A percentile compares a stretch with the other conserved stretches of the same genome.
Conservation (phyloP, 1,140 invertebrate genomes). For the Frieseomelitta varia region DNA sequence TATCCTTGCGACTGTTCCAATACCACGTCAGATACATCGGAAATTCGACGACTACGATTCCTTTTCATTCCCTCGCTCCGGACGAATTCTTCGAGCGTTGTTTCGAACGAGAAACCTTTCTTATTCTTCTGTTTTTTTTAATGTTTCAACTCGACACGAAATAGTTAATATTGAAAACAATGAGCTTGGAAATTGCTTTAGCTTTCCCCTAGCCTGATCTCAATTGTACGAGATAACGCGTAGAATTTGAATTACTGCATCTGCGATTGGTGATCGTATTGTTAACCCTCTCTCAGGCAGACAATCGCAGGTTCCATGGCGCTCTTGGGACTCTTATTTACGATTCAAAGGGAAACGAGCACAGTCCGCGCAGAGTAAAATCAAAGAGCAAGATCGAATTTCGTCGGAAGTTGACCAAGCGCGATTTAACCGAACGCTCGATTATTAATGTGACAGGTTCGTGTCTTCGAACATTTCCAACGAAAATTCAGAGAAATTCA, state of each 20-base stretch:
- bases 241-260: neutral
- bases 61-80: neutral
- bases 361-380: slow-evolving; percentile 1
- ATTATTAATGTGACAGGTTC: neutral
- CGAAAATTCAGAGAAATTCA: too few species aligned
- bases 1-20: neutral
- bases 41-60: neutral
- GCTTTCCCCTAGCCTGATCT: neutral
- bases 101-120: neutral
- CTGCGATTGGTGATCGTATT: slow-evolving; percentile 34
- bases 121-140: neutral
- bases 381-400: neutral
- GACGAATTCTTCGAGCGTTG: neutral
- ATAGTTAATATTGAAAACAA: neutral
- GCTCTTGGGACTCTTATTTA: slow-evolving; percentile 53
- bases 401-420: neutral
- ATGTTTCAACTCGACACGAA: neutral
- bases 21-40: slow-evolving; percentile 18
- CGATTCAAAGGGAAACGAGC: slow-evolving; percentile 43
- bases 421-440: neutral
- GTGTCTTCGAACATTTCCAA: too few species aligned
- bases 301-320: slow-evolving; percentile 33
- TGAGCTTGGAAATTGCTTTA: neutral
- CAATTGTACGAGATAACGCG: slow-evolving; percentile 44
- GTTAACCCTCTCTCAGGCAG: slow-evolving; percentile 49